These are phyloP conservation scores for Melikaiella ostensackeni DNA, from an alignment of 2,888 invertebrate genomes.

Conservation along the genomic window DNA sequence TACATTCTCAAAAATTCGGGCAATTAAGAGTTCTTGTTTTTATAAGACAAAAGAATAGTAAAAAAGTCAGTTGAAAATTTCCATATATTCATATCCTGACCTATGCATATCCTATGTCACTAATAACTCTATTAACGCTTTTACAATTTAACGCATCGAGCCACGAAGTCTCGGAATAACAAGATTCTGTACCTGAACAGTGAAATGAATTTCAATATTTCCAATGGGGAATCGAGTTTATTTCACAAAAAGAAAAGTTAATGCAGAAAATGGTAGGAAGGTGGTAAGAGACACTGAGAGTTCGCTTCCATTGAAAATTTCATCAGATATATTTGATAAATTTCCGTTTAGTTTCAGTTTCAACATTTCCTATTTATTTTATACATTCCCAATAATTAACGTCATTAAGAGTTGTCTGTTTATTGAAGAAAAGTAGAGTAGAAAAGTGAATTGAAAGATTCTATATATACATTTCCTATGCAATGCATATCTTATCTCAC, in stretches of 20 bases:
- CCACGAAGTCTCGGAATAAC: not conserved
- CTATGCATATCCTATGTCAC: not conserved
- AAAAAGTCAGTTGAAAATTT: no score
- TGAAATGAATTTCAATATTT: not conserved
- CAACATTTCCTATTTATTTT: not conserved
- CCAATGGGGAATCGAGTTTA: not conserved
- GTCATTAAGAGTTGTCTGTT: not conserved
- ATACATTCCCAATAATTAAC: not conserved
- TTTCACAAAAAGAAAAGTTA: not conserved
- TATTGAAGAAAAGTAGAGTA: not conserved
- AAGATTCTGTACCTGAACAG: not conserved
- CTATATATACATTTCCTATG: no score
- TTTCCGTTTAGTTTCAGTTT: not conserved
- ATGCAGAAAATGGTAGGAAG: not conserved
- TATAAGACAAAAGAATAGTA: no score
- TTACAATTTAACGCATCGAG: conserved; percentile 49
- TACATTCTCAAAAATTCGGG: no score
- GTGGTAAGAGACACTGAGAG: not conserved
- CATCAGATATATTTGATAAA: not conserved
- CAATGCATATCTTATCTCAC: not conserved
- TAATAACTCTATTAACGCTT: conserved; percentile 58
- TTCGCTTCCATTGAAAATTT: not conserved
- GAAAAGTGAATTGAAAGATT: not conserved
- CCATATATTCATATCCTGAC: no score
- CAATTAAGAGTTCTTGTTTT: no score